phyloP scores from a whole-genome alignment of 2,888 invertebrate species.

The Drosophila longiperda region DNA sequence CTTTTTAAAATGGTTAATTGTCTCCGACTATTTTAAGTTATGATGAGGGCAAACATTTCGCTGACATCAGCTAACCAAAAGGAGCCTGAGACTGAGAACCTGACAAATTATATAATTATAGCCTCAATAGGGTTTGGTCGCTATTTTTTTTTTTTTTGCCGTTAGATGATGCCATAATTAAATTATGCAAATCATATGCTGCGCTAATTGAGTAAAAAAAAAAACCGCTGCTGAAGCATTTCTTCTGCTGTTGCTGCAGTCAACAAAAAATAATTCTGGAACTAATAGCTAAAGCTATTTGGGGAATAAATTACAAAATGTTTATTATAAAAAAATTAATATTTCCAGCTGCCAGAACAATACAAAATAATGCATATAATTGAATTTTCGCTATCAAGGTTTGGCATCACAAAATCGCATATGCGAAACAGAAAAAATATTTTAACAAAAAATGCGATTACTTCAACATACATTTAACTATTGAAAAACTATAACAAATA shows the following conservation, averaged over 20 bases:
- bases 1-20: constrained; percentile 71
- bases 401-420: background rate
- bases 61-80: constrained; percentile 69
- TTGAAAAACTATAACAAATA: constrained; percentile 5
- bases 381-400: background rate
- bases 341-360: background rate
- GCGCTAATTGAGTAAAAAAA: constrained; percentile 65
- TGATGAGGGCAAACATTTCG: constrained; percentile 56
- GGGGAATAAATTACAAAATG: background rate
- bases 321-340: background rate
- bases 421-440: background rate
- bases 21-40: constrained; percentile 75
- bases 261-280: background rate
- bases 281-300: background rate
- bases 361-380: background rate
- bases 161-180: constrained; percentile 58
- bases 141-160: constrained; percentile 28
- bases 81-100: constrained; percentile 62
- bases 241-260: background rate
- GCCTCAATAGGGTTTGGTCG: constrained; percentile 26
- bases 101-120: constrained; percentile 72
- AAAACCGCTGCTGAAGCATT: no score
- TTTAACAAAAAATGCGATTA: background rate
- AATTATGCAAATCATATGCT: constrained; percentile 75
- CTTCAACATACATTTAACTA: background rate